Conservation (phyloP, 2,113 vertebrate genomes). For the Camarhynchus parvulus region DNA sequence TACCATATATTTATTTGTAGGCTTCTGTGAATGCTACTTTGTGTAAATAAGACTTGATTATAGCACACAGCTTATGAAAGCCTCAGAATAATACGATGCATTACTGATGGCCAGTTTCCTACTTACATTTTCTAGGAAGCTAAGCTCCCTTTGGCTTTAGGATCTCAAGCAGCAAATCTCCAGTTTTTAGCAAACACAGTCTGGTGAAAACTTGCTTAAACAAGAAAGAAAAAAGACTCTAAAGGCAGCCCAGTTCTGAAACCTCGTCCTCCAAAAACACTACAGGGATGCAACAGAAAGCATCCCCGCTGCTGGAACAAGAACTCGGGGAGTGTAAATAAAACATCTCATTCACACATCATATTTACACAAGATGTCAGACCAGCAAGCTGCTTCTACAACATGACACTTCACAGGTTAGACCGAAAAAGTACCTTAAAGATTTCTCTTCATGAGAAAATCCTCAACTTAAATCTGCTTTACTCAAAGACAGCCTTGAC, state of each 20-base stretch:
- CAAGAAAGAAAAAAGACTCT: background rate
- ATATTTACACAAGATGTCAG: background rate
- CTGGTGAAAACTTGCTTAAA: background rate
- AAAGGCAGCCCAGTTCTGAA: background rate
- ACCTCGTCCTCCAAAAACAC: background rate
- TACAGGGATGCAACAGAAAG: background rate
- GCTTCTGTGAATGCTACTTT: slow-evolving; percentile 18
- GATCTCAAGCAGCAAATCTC: background rate
- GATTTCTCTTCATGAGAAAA: slow-evolving; percentile 16
- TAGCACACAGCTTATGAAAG: slow-evolving; percentile 24
- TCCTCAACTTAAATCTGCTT: slow-evolving; percentile 11
- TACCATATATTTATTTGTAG: background rate
- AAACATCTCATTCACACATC: slow-evolving; percentile 18
- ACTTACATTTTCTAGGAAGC: background rate
- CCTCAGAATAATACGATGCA: background rate
- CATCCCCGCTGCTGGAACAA: background rate
- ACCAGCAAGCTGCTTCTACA: slow-evolving; percentile 50
- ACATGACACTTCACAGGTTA: slow-evolving; percentile 13
- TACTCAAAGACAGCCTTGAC: slow-evolving; percentile 13
- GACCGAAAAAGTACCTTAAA: slow-evolving; percentile 29
- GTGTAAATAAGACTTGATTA: slow-evolving; percentile 23
- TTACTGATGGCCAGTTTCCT: slow-evolving; percentile 25
- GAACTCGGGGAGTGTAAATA: background rate
- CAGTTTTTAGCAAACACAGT: background rate
- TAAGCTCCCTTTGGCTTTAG: slow-evolving; percentile 14